These are phyloP conservation scores for Typhlichthys eigenmanni DNA, from an alignment of 2,797 vertebrate genomes.

Conservation along the genomic window DNA sequence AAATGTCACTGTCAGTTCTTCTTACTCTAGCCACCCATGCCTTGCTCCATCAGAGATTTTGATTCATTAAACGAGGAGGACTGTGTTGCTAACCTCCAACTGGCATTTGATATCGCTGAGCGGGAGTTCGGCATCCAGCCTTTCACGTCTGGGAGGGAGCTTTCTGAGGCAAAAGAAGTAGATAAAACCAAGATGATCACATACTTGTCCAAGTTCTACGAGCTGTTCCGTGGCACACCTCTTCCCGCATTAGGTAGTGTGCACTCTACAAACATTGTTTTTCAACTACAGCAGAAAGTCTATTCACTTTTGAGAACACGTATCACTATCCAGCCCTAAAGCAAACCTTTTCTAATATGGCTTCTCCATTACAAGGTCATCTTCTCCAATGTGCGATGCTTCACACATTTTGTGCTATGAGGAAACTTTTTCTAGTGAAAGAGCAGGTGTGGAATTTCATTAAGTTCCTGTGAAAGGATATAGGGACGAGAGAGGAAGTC, in stretches of 20 bases:
- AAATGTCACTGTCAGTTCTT: background rate
- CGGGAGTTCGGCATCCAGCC: constrained; percentile 89
- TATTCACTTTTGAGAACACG: background rate
- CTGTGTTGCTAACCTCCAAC: constrained; percentile 84
- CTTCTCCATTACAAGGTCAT: background rate
- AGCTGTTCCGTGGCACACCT: constrained; percentile 90
- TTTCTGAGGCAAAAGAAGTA: constrained; percentile 75
- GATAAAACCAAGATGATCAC: constrained; percentile 88
- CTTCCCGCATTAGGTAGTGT: constrained; percentile 83
- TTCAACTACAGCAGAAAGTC: background rate
- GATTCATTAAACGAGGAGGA: constrained; percentile 87
- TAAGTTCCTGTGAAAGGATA: constrained; percentile 26
- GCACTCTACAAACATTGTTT: background rate
- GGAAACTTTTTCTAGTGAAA: constrained; percentile 20
- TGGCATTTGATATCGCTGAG: constrained; percentile 90
- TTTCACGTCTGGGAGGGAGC: constrained; percentile 83
- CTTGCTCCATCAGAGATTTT: constrained; percentile 81
- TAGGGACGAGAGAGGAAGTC: constrained; percentile 53
- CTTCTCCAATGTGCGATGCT: background rate
- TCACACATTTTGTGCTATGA: background rate
- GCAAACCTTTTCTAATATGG: background rate
- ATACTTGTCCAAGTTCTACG: constrained; percentile 95
- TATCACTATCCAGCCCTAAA: background rate
- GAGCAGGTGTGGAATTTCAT: constrained; percentile 31
- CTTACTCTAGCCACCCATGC: background rate